A percentile compares a stretch with the other conserved stretches of the same genome.
Evolutionary conservation across 2,113 vertebrate species (phyloP).

Genomic region (Brachyhypopomus occidentalis): DNA sequence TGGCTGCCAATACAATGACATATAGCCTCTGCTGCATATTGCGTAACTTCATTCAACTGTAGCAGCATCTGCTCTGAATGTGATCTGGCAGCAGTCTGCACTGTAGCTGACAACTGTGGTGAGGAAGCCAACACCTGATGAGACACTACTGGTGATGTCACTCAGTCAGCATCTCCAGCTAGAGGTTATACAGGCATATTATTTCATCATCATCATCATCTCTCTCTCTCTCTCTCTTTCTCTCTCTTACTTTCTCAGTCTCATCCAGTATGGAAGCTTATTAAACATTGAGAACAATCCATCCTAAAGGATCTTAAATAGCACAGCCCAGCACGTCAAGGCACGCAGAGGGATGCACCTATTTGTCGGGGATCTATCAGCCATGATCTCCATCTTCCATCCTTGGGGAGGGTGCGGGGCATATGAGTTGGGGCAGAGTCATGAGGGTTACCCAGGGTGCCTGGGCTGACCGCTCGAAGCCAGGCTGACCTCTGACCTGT

Average conservation of each 20-base stretch:
- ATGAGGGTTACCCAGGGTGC: no score
- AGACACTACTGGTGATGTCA: conserved; percentile 11
- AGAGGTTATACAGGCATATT: conserved; percentile 35
- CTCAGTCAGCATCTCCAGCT: neutral
- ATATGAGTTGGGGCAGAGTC: no score
- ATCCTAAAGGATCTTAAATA: conserved; percentile 54
- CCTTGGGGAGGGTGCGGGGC: no score
- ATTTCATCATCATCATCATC: conserved; percentile 38
- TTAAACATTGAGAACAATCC: conserved; percentile 56
- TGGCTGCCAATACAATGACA: no score
- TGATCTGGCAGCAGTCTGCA: neutral
- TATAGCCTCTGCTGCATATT: no score
- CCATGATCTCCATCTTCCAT: conserved; percentile 29
- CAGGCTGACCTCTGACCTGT: neutral
- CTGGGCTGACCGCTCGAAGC: no score
- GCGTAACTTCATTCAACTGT: no score
- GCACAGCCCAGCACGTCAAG: conserved; percentile 28
- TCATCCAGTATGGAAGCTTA: conserved; percentile 30
- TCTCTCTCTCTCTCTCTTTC: neutral
- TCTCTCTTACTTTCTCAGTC: neutral
- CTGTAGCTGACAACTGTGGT: neutral
- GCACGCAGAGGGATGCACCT: conserved; percentile 42
- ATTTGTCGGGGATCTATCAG: conserved; percentile 48
- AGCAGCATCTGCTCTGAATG: neutral
- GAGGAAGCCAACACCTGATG: neutral